These are phyloP conservation scores for Ardeotis arabs DNA, from an alignment of 2,113 vertebrate genomes.

Conservation along the genomic window DNA sequence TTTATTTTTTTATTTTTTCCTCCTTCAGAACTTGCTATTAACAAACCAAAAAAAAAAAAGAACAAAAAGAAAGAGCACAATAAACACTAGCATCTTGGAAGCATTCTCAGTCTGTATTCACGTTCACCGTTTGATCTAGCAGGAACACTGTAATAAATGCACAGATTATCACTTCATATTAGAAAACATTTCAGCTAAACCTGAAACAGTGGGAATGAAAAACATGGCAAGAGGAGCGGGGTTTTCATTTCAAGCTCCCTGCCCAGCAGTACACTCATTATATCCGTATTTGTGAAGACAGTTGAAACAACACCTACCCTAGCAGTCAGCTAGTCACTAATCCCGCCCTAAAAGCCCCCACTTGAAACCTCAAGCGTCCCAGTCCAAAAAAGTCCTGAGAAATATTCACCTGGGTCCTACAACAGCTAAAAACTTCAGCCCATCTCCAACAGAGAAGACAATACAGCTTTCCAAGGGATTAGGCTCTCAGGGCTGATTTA, in stretches of 20 bases:
- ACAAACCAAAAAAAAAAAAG: background rate
- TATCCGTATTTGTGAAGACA: background rate
- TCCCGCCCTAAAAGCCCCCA: background rate
- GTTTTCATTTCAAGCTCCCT: background rate
- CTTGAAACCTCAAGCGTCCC: background rate
- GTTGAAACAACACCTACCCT: background rate
- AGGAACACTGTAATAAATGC: background rate
- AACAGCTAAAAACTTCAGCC: background rate
- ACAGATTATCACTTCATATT: background rate
- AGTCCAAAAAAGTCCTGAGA: background rate
- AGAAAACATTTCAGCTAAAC: background rate
- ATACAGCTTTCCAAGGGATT: slow-evolving; percentile 1
- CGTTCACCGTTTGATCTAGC: background rate
- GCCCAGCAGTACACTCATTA: background rate
- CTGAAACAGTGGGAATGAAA: background rate
- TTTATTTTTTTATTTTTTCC: background rate
- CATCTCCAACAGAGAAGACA: background rate
- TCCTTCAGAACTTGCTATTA: background rate
- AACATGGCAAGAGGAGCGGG: background rate
- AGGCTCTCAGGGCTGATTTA: background rate
- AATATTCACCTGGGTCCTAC: background rate
- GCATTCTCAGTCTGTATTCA: background rate
- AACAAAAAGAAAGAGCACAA: background rate
- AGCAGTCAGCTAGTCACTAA: background rate
- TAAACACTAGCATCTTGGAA: background rate